Evolutionary conservation across 2,888 invertebrate genomes (phyloP), one percentile per base, ranked within the genome.

Genomic region (Apotomis turbidana): DNA sequence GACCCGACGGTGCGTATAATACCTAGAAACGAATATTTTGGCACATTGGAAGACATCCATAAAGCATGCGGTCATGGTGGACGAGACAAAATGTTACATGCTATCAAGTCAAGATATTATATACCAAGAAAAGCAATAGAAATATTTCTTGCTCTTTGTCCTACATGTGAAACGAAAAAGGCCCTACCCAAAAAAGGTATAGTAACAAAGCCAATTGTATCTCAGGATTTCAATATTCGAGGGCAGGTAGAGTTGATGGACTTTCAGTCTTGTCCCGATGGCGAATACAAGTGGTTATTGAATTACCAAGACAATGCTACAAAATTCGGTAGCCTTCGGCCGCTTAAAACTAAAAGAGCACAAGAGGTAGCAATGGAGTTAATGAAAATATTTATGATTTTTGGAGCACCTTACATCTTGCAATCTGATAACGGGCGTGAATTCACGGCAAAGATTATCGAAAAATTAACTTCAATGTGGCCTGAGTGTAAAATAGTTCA

Each of bases 401-500:
- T 59, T 13, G 59, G 59, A 3, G 59, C 44, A 13, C 59, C 44
- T 3, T 15, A 9, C 41, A 13, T 15, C 9, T 44, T 44, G 9
- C 59, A 59, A 59, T 6, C 6, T n/a, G 59, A 59, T 44, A 59
- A 41, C 3, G 59, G 59, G 3, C n/a, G 13, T 0, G 59, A 44
- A 9, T 59, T 59, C n/a, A 13, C 59, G 8, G 59, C 59, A 12
- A n/a, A 59, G 5, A 6, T 59, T 8, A 59, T 59, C 0, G 13
- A 59, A n/a, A 44, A 59, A 8, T 13, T 59, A 5, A 13, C 13
- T 12, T 2, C 58, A 51, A n/a, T 68, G 58, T 68, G 72, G 58
- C 72, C 72, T 38, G 73, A 69, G 52, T 73, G 73, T 36, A 58
- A 73, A 46, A 73, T 73, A 44, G 38, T 69, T 41, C 68, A 72